phyloP scores from a whole-genome alignment of 2,888 invertebrate genomes.

The Meteorus cinctellus region DNA sequence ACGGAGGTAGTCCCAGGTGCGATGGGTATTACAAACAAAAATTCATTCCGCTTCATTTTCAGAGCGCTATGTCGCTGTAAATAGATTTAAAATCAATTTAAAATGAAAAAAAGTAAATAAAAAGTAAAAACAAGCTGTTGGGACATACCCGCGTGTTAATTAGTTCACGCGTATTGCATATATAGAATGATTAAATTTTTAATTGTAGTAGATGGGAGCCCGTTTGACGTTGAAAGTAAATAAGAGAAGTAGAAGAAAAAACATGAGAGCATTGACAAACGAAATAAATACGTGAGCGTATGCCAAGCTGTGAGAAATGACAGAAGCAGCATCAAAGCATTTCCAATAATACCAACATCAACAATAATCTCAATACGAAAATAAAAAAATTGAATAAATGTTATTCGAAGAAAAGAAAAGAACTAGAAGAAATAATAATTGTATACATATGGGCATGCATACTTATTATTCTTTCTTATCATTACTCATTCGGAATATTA shows the following conservation, averaged over 20 bases:
- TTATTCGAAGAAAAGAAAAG: constrained; percentile 46
- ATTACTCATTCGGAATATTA: constrained; percentile 54
- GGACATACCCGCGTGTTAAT: constrained; percentile 54
- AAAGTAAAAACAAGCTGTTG: constrained; percentile 47
- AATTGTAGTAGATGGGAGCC: constrained; percentile 55
- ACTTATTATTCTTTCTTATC: constrained; percentile 53
- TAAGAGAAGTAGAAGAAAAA: constrained; percentile 37
- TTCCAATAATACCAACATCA: constrained; percentile 68
- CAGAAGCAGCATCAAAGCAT: constrained; percentile 58
- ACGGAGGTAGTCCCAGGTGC: constrained; percentile 40
- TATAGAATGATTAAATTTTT: constrained; percentile 51
- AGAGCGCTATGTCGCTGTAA: constrained; percentile 54
- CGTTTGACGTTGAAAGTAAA: constrained; percentile 63
- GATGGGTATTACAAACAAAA: constrained; percentile 47
- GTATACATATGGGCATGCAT: constrained; percentile 54
- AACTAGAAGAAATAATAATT: constrained; percentile 45
- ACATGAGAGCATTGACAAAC: constrained; percentile 30
- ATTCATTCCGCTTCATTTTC: constrained; percentile 49
- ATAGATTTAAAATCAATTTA: constrained; percentile 45
- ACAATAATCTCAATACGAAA: constrained; percentile 56
- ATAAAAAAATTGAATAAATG: constrained; percentile 52
- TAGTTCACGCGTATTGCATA: constrained; percentile 52
- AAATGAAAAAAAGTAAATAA: constrained; percentile 2
- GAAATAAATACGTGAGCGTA: constrained; percentile 33
- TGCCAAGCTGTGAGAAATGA: constrained; percentile 48